Evolutionary conservation across 2,888 invertebrate species (phyloP), one percentile per base, ranked within the genome.

Genomic region (Diarsia mendica): DNA sequence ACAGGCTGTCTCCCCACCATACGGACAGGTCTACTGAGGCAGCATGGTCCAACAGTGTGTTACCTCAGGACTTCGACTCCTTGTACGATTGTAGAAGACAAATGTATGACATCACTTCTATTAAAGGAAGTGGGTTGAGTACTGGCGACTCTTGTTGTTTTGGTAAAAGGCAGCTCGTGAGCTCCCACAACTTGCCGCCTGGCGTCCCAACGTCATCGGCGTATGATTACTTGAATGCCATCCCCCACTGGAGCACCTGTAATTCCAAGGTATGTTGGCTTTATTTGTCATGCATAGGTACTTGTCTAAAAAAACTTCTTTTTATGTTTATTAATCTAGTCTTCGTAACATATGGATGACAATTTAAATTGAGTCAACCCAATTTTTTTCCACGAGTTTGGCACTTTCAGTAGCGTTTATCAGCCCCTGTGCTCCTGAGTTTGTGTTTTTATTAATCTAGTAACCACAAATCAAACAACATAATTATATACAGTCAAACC

Each of bases 161-260:
- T 77, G 84, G 75, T 6, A 90, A 87, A 68, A 88, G 91, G 61
- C 93, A 92, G 72, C 85, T 95, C 23, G 90, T 94, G 1, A 92
- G 82, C 80, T 80, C 93, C 4, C 86, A 71, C 23, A 92, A 94
- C 75, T 87, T 94, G 3, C 73, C 80, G 3, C 90, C 91, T 8
- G 94, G 94, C 0, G n/a, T 92, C 10, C 81, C 93, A 0, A 90
- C 92, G 77, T 76, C 83, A 13, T 85, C 92, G 0, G 89, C 92
- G 0, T 93, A 87, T 73, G 90, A 87, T 28, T 86, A 91, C 83
- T 84, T 93, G 44, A 95, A 94, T 77, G 87, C 92, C 15, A 86
- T 92, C 2, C 94, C 94, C 28, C 94, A 93, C 9, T 95, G 94
- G 94, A 91, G 92, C 68, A 88, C 91, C 2, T 94, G 93, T 77